phyloP scores from a whole-genome alignment of 2,113 vertebrate genomes.

The Corapipo altera region DNA sequence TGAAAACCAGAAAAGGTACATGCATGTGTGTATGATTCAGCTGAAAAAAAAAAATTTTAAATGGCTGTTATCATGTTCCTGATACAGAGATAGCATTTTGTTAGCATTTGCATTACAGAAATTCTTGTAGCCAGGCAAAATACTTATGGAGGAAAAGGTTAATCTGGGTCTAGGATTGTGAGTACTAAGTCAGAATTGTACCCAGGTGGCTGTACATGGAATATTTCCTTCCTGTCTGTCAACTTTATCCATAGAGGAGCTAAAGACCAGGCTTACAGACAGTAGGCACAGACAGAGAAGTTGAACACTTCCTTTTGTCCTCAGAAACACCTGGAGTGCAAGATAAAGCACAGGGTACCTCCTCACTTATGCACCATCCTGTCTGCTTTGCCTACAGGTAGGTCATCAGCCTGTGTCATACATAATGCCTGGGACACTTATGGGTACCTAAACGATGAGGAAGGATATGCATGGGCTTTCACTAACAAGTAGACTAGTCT shows the following conservation, averaged over 20 bases:
- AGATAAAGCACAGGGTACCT: background rate
- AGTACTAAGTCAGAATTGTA: background rate
- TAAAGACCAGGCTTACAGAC: background rate
- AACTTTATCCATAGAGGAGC: background rate
- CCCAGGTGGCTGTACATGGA: background rate
- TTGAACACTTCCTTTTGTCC: background rate
- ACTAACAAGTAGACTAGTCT: background rate
- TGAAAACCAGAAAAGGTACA: background rate
- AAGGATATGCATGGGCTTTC: background rate
- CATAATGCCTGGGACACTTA: background rate
- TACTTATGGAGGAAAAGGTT: background rate
- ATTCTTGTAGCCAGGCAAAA: background rate
- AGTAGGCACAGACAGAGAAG: background rate
- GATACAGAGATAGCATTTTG: background rate
- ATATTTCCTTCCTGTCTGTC: background rate
- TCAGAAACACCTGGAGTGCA: background rate
- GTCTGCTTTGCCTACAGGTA: background rate
- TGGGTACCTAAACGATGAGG: background rate
- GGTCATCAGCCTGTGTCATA: fast-evolving
- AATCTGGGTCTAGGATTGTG: background rate
- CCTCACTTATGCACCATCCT: background rate
- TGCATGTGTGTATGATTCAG: background rate
- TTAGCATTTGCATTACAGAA: background rate
- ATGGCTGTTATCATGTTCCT: background rate
- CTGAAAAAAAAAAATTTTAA: background rate